Conservation (phyloP, 2,113 vertebrate species). For the Zonotrichia leucophrys region DNA sequence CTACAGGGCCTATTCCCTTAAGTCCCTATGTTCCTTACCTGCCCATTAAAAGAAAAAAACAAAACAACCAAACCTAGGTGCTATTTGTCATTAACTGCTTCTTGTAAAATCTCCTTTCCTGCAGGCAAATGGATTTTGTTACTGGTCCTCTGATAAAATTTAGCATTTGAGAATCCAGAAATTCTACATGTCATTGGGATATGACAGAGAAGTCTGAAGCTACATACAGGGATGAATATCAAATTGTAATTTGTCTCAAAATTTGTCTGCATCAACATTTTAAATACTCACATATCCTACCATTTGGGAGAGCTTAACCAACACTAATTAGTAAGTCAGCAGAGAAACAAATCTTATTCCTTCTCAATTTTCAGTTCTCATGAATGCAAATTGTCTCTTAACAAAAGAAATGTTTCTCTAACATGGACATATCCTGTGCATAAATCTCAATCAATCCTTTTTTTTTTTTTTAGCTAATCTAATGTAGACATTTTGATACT, state of each 20-base stretch:
- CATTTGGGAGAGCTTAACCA: constrained; percentile 11
- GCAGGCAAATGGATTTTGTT: background rate
- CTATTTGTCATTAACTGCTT: background rate
- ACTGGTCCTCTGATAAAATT: background rate
- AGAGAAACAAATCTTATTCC: constrained; percentile 19
- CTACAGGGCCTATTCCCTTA: background rate
- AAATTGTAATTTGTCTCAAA: background rate
- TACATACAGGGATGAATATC: background rate
- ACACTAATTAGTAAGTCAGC: background rate
- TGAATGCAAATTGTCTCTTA: constrained; percentile 18
- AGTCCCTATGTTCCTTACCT: background rate
- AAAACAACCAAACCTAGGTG: background rate
- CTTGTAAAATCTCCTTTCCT: background rate
- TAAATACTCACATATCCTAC: background rate
- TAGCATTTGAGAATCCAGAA: background rate
- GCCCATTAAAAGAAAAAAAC: background rate
- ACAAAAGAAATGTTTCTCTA: constrained; percentile 48
- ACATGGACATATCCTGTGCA: background rate
- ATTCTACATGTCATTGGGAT: background rate
- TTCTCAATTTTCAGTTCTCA: constrained; percentile 41
- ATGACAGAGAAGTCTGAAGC: background rate
- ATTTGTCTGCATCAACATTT: background rate
- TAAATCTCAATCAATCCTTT: background rate
- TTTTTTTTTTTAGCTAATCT: background rate
- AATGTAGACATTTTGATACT: background rate